phyloP scores from a whole-genome alignment of 92 coral and sea anemone species.

The Porites rus region DNA sequence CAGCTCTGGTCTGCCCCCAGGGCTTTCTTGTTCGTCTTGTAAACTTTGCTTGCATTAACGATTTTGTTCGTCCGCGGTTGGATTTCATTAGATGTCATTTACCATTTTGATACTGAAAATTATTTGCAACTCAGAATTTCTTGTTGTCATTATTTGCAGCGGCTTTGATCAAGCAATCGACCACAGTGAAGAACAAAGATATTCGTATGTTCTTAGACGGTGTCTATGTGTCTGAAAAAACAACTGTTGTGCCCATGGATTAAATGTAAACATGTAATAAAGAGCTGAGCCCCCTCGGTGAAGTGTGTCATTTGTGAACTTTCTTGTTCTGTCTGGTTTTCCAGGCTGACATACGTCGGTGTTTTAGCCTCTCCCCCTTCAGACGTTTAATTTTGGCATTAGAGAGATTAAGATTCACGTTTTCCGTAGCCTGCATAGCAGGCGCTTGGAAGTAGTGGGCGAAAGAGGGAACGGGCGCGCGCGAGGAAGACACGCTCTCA shows the following conservation, averaged over 20 bases:
- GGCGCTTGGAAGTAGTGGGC: too few relatives aligned
- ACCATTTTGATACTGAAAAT: too few relatives aligned
- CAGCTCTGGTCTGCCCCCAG: too few relatives aligned
- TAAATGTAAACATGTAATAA: slow-evolving; percentile 29
- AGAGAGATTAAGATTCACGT: too few relatives aligned
- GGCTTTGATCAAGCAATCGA: slow-evolving; percentile 95
- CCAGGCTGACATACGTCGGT: not conserved
- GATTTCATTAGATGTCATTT: too few relatives aligned
- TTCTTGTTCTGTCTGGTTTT: not conserved
- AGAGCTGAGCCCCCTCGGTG: not conserved
- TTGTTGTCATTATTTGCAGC: slow-evolving; percentile 56
- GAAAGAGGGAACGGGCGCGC: too few relatives aligned
- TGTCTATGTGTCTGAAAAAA: slow-evolving; percentile 94
- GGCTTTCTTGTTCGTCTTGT: too few relatives aligned
- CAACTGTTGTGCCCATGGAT: slow-evolving; percentile 79
- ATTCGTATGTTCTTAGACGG: slow-evolving; percentile 99
- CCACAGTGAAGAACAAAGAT: slow-evolving; percentile 92
- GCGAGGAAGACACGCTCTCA: too few relatives aligned
- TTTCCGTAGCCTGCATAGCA: too few relatives aligned
- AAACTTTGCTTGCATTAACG: too few relatives aligned
- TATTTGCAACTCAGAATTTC: not conserved
- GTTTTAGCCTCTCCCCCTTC: not conserved
- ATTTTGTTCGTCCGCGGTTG: too few relatives aligned
- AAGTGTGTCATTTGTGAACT: not conserved
- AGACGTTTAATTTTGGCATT: too few relatives aligned